Conservation (phyloP, 2,797 vertebrate genomes). For the Rhynchotus rufescens region DNA sequence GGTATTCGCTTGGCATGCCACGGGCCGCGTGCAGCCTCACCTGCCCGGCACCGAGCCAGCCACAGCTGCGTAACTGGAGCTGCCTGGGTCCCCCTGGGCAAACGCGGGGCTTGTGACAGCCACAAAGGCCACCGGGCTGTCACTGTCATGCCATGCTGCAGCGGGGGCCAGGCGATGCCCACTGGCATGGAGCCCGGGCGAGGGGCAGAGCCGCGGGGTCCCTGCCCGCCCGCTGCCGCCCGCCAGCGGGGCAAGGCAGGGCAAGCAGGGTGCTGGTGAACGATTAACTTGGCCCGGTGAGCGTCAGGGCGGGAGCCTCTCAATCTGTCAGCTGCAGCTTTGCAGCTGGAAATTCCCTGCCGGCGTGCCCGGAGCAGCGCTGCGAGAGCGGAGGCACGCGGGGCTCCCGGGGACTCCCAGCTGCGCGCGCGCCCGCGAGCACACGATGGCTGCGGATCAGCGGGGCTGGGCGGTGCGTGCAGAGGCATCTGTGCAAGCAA, state of each 20-base stretch:
- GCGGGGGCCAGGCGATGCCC: background rate
- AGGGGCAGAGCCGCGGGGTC: background rate
- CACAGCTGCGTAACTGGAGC: constrained; percentile 5
- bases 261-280: background rate
- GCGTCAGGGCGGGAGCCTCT: background rate
- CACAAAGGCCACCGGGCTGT: background rate
- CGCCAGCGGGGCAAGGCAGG: background rate
- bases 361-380: background rate
- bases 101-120: background rate
- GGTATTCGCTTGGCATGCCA: constrained; percentile 9
- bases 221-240: fast-evolving
- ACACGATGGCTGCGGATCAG: background rate
- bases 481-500: background rate
- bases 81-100: background rate
- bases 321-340: background rate
- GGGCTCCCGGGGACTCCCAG: background rate
- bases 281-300: background rate
- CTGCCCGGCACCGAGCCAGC: constrained; percentile 5
- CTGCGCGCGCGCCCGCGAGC: fast-evolving
- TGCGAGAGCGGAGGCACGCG: background rate
- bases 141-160: background rate
- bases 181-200: too few relatives aligned
- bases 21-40: constrained; percentile 25
- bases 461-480: background rate
- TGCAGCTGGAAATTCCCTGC: constrained; percentile 43